Evolutionary conservation across 2,888 invertebrate genomes (phyloP).

Genomic region (Phymatocera aterrima): DNA sequence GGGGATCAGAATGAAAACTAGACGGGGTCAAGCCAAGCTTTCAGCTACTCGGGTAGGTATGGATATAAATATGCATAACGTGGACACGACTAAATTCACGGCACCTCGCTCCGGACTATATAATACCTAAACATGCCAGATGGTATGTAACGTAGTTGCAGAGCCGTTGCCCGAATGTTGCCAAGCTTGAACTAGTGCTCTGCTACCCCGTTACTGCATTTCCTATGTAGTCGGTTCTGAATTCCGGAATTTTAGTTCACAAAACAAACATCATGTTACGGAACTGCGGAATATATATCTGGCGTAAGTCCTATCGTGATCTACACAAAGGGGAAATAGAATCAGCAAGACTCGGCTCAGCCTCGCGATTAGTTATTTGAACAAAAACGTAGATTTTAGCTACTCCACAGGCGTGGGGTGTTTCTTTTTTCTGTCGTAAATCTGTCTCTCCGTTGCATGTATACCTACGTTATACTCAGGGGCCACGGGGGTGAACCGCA

Average conservation of each 20-base stretch:
- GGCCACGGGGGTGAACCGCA: conserved; percentile 4
- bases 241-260: neutral
- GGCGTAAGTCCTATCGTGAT: too few relatives aligned
- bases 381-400: neutral
- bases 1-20: conserved; percentile 27
- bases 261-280: neutral
- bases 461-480: neutral
- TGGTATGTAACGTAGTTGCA: conserved; percentile 36
- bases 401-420: neutral
- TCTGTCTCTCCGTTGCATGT: neutral
- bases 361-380: neutral
- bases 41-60: conserved; percentile 4
- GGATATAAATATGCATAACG: conserved; percentile 39
- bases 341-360: too few relatives aligned
- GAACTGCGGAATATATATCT: too few relatives aligned
- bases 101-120: neutral
- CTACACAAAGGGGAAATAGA: too few relatives aligned
- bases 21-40: conserved; percentile 38
- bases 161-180: conserved; percentile 15
- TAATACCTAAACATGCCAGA: conserved; percentile 36
- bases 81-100: conserved; percentile 34
- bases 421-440: conserved; percentile 24
- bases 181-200: neutral
- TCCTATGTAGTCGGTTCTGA: neutral
- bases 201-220: conserved; percentile 15